phyloP scores from a whole-genome alignment of 2,113 vertebrate species.

The Chloropsis cyanopogon region DNA sequence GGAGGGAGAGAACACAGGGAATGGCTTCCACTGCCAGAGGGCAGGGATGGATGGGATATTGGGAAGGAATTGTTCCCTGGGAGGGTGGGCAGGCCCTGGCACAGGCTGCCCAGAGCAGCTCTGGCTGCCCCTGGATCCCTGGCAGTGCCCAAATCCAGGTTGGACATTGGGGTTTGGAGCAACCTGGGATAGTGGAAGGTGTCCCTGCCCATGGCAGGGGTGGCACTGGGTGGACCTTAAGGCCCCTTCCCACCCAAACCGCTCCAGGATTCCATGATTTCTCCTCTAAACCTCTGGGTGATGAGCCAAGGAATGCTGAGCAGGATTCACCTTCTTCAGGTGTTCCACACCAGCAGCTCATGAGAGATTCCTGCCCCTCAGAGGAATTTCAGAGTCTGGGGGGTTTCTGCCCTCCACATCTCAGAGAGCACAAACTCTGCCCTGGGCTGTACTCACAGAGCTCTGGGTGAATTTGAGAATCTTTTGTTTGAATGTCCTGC shows the following conservation, averaged over 20 bases:
- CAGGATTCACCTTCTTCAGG: neutral
- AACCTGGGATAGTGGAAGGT: neutral
- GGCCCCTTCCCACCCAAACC: neutral
- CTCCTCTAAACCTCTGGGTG: neutral
- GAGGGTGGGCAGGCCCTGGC: neutral
- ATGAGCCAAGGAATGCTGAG: neutral
- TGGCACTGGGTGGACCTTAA: rapidly evolving
- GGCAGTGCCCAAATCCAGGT: neutral
- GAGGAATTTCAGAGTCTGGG: neutral
- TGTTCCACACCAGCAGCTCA: neutral
- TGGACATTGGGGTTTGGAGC: neutral
- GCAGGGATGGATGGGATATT: neutral
- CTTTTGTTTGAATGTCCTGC: neutral
- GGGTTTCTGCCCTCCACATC: neutral
- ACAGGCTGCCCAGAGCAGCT: neutral
- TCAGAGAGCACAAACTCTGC: neutral
- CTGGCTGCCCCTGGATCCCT: neutral
- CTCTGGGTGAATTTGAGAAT: neutral
- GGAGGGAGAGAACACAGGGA: neutral
- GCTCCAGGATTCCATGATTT: neutral
- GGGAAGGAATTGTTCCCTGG: rapidly evolving
- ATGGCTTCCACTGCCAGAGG: neutral
- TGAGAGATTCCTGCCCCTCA: neutral
- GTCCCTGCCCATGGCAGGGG: neutral
- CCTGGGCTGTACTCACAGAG: neutral